phyloP scores from a whole-genome alignment of 37 sponge, comb jelly and placozoan species.

The Cliona cf. orientalis region DNA sequence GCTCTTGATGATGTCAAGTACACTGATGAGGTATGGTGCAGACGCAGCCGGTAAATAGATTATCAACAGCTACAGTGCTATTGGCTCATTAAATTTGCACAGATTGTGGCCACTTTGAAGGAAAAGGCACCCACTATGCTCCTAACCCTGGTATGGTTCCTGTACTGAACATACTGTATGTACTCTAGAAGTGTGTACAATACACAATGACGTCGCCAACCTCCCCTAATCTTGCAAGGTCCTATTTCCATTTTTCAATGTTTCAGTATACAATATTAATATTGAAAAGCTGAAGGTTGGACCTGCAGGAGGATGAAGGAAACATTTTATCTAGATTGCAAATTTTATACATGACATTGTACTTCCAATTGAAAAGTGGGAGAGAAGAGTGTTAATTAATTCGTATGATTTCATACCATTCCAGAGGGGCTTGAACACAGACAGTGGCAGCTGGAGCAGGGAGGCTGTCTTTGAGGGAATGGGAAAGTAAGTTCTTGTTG shows the following conservation, averaged over 20 bases:
- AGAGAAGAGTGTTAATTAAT: not conserved
- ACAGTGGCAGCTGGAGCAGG: slow-evolving; percentile 75
- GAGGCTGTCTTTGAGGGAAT: slow-evolving; percentile 92
- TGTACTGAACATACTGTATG: not conserved
- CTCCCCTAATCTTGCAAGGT: not conserved
- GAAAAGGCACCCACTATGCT: too few relatives aligned
- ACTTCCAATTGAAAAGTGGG: not conserved
- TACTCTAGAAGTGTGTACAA: not conserved
- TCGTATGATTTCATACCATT: not conserved
- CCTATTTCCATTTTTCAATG: not conserved
- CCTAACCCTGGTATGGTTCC: not conserved
- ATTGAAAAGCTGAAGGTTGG: not conserved
- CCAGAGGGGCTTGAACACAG: slow-evolving; percentile 88
- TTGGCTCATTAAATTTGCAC: too few relatives aligned
- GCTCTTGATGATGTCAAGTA: slow-evolving; percentile 80
- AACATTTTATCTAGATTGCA: slow-evolving; percentile 75
- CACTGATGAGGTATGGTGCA: slow-evolving; percentile 76
- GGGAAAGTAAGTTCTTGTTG: slow-evolving; percentile 45
- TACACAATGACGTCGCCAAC: too few relatives aligned
- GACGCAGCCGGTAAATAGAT: not conserved
- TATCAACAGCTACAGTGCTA: too few relatives aligned
- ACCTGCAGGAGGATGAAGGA: slow-evolving; percentile 12
- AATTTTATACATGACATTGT: slow-evolving; percentile 58
- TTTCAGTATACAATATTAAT: not conserved
- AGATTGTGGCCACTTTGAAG: too few relatives aligned